Evolutionary conservation across 1,140 invertebrate genomes (phyloP), one percentile per base, ranked within the genome.

Genomic region (Sarcophaga bullata): DNA sequence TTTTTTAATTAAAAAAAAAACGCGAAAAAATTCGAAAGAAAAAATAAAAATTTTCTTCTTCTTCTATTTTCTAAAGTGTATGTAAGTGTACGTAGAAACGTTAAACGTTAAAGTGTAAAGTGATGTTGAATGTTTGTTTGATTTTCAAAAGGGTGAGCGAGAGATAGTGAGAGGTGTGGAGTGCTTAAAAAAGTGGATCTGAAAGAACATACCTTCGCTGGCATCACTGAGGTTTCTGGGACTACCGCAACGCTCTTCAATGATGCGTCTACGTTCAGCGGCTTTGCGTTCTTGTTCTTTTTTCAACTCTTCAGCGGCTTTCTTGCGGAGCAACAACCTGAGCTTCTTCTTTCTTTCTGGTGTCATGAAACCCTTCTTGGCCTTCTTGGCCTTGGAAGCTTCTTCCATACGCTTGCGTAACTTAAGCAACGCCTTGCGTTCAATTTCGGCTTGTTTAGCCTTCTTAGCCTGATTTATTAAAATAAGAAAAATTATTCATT

Each of bases 301-400:
- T 93, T 99, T 99, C 92, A 99, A 93, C 92, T 99, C 98, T 92
- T 99, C 98, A 87, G 98, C 98, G 90, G 98, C 98, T 94, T 99
- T 99, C 92, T 99, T 98, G 95, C 99, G 98, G 92, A 99, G 94
- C 92, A 99, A 93, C 93, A 99, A 94, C 93, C 97, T 95, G 90
- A 98, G 96, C 91, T 98, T 98, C 96, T 98, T 98, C 95, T 98
- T 98, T 91, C 97, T 97, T 92, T 98, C 97, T 85, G 97, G 97
- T 90, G 97, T 98, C 97, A 98, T 98, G 95, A 98, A 98, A 95
- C 97, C 97, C 92, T 98, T 98, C 94, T 98, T 98, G 90, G 96
- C 96, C 92, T 97, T 97, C 92, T 98, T 98, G 91, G 96, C 96
- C 91, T 96, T 97, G 91, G 97, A 97, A 91, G 96, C 96, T 91